Base-by-base conservation (phyloP, 1,140 invertebrate genomes). In the Chrysoperla carnea region DNA sequence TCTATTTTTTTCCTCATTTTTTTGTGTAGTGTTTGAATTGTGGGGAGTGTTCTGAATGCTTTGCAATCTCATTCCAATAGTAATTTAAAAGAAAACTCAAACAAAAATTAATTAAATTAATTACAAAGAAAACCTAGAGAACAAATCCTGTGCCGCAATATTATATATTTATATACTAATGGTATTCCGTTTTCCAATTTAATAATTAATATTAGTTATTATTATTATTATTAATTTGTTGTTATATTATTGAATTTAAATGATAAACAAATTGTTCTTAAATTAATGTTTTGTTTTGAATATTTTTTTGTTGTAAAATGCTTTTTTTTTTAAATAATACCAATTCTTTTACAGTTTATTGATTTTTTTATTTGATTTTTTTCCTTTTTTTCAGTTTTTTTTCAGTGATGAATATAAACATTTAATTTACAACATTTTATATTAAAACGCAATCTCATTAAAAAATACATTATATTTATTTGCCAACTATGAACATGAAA, bases 281-380 rank as follows among this genome's bases (percentile, higher is more conserved):
- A 72, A 72, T 70, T 72, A 56, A 70, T 72, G 70, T 73, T 73
- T 73, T 68, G 71, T 72, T 64, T 72, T 72, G 70, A 71, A 70
- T 70, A 72, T 68, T 70, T 73, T 73, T 69, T 61, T 73, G 69
- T 70, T 23, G 17, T 23, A 23, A 71, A 67, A 72, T 72, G 70
- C 70, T 72, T 72, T 70, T 68, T 71, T 73, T 70, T 57, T 69
- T n/a, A n/a, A 72, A 72, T 73, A 72, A 72, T 73, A 73, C 70
- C 70, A 72, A 62, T 68, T 68, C 68, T 70, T 23, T 23, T 71
- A 67, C 70, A 72, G 69, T 75, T 73, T 66, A 60, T 55, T 57
- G 62, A 64, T 70, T 67, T 72, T 69, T 69, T 50, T 59, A 62
- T 61, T 60, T 51, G 41, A 55, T 57, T 55, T 52, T 57, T 57